Evolutionary conservation across 2,888 invertebrate genomes (phyloP), one percentile per base, ranked within the genome.

Genomic region (Cybosia mesomella): DNA sequence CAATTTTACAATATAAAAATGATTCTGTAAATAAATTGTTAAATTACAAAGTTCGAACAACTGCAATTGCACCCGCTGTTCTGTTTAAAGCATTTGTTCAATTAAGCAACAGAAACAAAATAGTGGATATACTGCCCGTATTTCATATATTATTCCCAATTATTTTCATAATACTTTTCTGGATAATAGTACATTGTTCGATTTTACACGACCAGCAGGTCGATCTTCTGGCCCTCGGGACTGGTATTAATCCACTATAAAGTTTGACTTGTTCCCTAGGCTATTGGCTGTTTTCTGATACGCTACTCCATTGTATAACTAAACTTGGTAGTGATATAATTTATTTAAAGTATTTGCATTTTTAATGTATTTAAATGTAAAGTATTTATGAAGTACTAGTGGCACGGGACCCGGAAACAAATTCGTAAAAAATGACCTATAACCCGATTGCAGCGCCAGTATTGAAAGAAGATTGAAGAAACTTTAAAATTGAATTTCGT

Each of bases 281-380:
- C 74, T 79, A 81, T 78, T 70, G 68, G 60, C 72, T 28, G 70
- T 69, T 77, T 78, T 81, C 70, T 72, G 71, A 81, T 76, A 81
- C 63, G 74, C 76, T 70, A 70, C 76, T 73, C 32, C 49, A 62
- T 54, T 28, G 64, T 66, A 70, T 72, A 78, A 77, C 71, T 64
- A 69, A 64, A 64, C 55, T 63, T 66, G 70, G 55, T 70, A 65
- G 67, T 68, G 55, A 53, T 66, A 59, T 53, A 24, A 28, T 24
- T 43, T 43, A 59, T 22, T 2, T 58, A 34, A 15, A 34, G 32
- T 11, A 21, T 34, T 2, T 34, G 21, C 18, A 43, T 43, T 43
- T 43, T 4, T 4, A 43, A 43, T 18, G 7, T 43, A 7, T 18
- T 3, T 18, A 43, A 39, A 39, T 39, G 15, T 36, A 0, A 36